Conservation (phyloP, 1,140 invertebrate species). For the Physella acuta region DNA sequence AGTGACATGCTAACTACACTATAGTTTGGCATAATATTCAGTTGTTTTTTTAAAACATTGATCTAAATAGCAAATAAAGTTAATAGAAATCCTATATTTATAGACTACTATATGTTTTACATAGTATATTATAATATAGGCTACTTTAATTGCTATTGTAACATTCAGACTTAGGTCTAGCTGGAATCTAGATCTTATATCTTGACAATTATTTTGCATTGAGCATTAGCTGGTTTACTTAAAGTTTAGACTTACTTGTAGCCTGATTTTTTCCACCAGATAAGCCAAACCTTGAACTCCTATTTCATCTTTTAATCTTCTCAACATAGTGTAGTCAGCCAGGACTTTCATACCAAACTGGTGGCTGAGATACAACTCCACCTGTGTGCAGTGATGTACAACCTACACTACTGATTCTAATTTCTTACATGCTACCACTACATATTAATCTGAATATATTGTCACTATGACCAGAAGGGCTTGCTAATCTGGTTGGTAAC, state of each 20-base stretch:
- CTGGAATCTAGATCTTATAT: neutral
- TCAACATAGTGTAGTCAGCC: conserved; percentile 25
- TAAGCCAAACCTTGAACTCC: conserved; percentile 23
- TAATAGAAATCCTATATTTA: no score
- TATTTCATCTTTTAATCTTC: conserved; percentile 22
- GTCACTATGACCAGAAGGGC: no score
- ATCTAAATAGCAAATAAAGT: no score
- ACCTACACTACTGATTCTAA: no score
- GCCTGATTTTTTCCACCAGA: conserved; percentile 19
- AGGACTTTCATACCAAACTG: conserved; percentile 22
- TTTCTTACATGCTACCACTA: neutral
- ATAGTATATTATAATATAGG: neutral
- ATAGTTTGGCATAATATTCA: no score
- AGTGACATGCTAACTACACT: no score
- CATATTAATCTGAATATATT: no score
- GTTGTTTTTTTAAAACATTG: no score
- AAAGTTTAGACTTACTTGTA: conserved; percentile 12
- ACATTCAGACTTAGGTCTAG: neutral
- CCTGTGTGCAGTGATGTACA: no score
- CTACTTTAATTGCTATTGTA: neutral
- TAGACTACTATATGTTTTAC: no score
- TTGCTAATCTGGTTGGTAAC: no score
- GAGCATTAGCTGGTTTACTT: no score
- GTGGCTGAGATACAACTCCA: conserved; percentile 7
- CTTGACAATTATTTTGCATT: neutral